phyloP scores from a whole-genome alignment of 2,797 vertebrate genomes.

The Gallirallus australis region DNA sequence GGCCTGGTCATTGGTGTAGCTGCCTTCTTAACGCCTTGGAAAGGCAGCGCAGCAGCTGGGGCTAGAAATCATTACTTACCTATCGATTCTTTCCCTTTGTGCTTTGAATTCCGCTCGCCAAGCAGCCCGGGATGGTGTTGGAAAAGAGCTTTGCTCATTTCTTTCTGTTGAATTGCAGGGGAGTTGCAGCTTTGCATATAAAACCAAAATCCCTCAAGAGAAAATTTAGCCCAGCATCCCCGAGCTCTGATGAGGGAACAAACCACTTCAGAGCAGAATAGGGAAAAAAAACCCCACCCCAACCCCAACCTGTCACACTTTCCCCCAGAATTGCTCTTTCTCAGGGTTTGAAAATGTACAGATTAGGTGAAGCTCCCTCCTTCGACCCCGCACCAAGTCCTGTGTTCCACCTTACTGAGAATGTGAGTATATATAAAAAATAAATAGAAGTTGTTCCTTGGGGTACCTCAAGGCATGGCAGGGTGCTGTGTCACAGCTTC shows the following conservation, averaged over 20 bases:
- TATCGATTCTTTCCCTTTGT: constrained; percentile 10
- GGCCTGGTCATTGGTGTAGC: not conserved
- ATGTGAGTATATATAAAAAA: not conserved
- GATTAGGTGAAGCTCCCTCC: not conserved
- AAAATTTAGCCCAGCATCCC: not conserved
- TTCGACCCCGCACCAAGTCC: not conserved
- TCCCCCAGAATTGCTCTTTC: not conserved
- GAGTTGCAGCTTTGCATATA: not conserved
- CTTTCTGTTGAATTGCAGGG: not conserved
- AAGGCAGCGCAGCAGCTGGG: not conserved
- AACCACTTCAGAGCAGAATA: not conserved
- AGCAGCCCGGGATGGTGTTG: not conserved
- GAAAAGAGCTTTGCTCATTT: not conserved
- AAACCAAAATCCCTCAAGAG: not conserved
- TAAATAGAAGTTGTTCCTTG: not conserved
- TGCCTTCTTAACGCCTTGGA: not conserved
- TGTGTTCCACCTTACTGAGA: not conserved
- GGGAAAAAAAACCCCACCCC: not conserved
- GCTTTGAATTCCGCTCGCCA: not conserved
- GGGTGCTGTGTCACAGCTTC: not conserved
- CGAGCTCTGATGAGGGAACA: not conserved
- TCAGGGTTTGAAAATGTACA: not conserved
- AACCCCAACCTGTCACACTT: not conserved
- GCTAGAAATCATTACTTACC: not conserved
- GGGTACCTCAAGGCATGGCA: not conserved